These are phyloP conservation scores for Microctenopoma steveboyesi DNA, from an alignment of 2,797 vertebrate species.

Conservation along the genomic window DNA sequence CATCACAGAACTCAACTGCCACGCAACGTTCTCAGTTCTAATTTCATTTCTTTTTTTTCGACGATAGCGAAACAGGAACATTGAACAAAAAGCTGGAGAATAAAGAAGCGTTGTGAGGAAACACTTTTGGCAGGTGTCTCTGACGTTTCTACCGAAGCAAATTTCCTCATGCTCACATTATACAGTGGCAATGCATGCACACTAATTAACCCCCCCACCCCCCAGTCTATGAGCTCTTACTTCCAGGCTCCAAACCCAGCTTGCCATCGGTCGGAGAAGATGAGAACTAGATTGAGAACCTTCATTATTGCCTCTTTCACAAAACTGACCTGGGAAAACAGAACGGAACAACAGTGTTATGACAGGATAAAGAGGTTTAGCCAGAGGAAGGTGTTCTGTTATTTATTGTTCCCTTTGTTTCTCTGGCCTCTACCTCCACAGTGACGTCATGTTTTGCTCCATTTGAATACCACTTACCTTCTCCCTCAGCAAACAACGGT, in stretches of 20 bases:
- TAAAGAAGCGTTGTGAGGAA: neutral
- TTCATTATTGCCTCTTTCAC: slow-evolving; percentile 99
- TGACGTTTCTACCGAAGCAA: neutral
- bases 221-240: slow-evolving; percentile 79
- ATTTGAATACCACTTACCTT: slow-evolving; percentile 82
- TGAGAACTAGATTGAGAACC: slow-evolving; percentile 95
- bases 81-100: neutral
- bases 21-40: neutral
- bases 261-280: slow-evolving; percentile 98
- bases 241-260: slow-evolving; percentile 94
- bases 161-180: neutral
- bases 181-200: neutral
- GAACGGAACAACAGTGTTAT: neutral
- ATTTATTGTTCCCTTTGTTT: neutral
- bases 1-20: too few relatives aligned
- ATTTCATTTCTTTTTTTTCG: neutral
- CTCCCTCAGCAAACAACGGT: slow-evolving; percentile 95
- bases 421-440: neutral
- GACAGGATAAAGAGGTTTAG: neutral
- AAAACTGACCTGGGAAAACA: slow-evolving; percentile 91
- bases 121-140: neutral
- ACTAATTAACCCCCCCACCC: neutral
- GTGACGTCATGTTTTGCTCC: neutral
- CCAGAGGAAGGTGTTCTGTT: neutral
- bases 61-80: neutral